A percentile compares a stretch with the other conserved stretches of the same genome.
Conservation (phyloP, 2,797 vertebrate genomes). For the Scyliorhinus canicula region DNA sequence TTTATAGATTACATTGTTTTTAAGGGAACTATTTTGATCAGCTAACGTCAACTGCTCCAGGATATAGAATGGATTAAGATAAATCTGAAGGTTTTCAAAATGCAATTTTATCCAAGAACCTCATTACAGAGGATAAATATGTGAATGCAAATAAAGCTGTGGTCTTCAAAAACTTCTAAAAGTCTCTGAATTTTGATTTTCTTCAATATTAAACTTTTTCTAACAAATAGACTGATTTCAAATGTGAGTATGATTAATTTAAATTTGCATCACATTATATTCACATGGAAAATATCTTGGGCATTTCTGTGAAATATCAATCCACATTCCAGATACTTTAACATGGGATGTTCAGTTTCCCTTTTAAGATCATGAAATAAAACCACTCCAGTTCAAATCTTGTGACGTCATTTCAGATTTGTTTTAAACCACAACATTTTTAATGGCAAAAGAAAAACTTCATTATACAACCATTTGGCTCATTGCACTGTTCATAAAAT, state of each 20-base stretch:
- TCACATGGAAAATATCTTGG: not conserved
- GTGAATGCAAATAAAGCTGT: constrained; percentile 39
- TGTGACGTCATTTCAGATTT: not conserved
- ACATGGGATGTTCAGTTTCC: not conserved
- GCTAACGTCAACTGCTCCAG: constrained; percentile 38
- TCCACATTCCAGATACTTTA: not conserved
- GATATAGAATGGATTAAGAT: constrained; percentile 33
- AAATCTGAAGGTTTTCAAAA: constrained; percentile 34
- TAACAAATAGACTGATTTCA: not conserved
- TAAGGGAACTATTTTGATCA: constrained; percentile 35
- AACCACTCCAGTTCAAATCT: not conserved
- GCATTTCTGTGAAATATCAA: not conserved
- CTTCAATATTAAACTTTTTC: not conserved
- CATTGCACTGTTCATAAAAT: not conserved
- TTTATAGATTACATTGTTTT: constrained; percentile 38
- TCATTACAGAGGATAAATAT: constrained; percentile 32
- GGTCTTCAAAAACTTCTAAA: constrained; percentile 29
- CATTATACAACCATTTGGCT: not conserved
- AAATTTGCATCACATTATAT: not conserved
- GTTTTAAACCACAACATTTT: not conserved
- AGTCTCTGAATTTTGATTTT: constrained; percentile 5
- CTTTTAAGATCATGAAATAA: not conserved
- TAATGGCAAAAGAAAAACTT: not conserved
- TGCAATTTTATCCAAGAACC: constrained; percentile 32
- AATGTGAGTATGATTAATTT: not conserved